Evolutionary conservation across 2,113 vertebrate species (phyloP).

Genomic region (Nestor notabilis): DNA sequence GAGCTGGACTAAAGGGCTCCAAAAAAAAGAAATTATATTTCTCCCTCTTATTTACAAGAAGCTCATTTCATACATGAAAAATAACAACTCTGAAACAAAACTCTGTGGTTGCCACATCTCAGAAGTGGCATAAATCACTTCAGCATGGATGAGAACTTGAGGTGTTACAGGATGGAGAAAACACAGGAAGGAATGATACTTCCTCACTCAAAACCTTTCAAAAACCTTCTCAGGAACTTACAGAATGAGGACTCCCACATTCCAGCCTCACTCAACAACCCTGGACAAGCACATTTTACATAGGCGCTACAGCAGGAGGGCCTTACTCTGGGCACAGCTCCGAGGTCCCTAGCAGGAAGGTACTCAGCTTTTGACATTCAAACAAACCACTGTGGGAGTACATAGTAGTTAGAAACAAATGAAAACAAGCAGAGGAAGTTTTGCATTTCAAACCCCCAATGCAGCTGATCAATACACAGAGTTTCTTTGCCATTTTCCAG

Average conservation of each 20-base stretch:
- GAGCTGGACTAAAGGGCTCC: background rate
- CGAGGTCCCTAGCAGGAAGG: background rate
- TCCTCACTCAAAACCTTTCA: background rate
- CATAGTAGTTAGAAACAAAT: background rate
- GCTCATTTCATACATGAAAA: background rate
- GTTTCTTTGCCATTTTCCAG: slow-evolving; percentile 6
- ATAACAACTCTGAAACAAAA: background rate
- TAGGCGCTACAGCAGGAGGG: background rate
- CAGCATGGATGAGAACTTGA: background rate
- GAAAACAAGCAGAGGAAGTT: background rate
- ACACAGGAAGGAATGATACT: background rate
- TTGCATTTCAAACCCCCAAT: background rate
- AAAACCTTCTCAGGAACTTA: background rate
- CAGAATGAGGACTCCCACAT: fast-evolving
- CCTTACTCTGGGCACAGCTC: background rate
- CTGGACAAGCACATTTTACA: background rate
- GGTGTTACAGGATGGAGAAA: background rate
- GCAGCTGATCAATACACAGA: background rate
- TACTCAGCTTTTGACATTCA: background rate
- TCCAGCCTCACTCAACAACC: background rate
- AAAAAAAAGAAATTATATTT: background rate
- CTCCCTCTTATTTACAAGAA: background rate
- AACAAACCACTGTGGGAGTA: background rate
- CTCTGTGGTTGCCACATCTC: background rate
- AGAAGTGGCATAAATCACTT: background rate